Evolutionary conservation across 2,888 invertebrate genomes (phyloP).

Genomic region (Mamestra brassicae): DNA sequence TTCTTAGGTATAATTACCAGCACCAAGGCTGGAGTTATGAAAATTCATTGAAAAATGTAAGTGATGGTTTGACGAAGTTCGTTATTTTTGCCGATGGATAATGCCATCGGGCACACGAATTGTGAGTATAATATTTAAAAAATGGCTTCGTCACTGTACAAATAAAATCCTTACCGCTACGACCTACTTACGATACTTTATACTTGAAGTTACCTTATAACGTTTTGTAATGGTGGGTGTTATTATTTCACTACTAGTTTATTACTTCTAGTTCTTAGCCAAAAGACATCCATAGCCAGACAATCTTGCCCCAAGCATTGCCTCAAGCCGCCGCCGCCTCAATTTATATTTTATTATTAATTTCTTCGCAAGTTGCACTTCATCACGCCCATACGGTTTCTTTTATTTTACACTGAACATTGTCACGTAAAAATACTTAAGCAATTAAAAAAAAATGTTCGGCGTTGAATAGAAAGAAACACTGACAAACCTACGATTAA

Average conservation of each 20-base stretch:
- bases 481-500: background rate
- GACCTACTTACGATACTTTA: no score
- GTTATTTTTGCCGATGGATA: background rate
- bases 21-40: no score
- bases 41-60: no score
- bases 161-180: no score
- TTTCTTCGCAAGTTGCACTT: background rate
- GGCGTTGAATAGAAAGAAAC: background rate
- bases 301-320: background rate
- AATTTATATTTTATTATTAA: background rate
- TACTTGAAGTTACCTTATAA: no score
- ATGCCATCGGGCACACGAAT: no score
- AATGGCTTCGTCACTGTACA: no score
- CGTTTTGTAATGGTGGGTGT: background rate
- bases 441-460: constrained; percentile 1
- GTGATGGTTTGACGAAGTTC: background rate
- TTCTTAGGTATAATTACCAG: no score
- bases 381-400: background rate
- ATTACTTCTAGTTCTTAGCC: background rate
- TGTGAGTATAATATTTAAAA: no score
- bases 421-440: background rate
- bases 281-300: background rate
- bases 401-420: background rate
- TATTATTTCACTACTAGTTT: background rate
- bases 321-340: no score